Conservation (phyloP, 1,140 invertebrate genomes). For the Oedothorax gibbosus region DNA sequence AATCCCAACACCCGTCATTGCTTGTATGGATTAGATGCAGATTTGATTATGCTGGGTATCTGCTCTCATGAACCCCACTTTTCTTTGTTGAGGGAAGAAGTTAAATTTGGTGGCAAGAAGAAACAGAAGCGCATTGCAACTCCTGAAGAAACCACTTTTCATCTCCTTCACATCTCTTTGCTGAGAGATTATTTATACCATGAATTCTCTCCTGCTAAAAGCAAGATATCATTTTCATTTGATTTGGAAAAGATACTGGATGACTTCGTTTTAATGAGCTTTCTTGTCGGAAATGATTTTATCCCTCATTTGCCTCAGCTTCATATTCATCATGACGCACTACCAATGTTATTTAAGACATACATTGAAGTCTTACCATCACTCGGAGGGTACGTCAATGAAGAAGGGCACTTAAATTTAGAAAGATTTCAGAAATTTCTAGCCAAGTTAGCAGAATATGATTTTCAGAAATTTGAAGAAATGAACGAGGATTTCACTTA, state of each 20-base stretch:
- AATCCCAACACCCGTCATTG: constrained; percentile 92
- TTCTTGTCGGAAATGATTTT: constrained; percentile 98
- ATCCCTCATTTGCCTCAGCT: constrained; percentile 94
- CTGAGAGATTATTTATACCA: constrained; percentile 92
- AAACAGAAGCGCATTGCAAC: constrained; percentile 68
- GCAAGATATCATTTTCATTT: constrained; percentile 72
- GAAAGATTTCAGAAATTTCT: constrained; percentile 88
- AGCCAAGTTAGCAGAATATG: constrained; percentile 80
- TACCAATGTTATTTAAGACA: constrained; percentile 86
- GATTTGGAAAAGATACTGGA: constrained; percentile 85
- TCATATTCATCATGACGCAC: constrained; percentile 89
- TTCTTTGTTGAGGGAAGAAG: constrained; percentile 90
- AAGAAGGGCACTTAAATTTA: constrained; percentile 86
- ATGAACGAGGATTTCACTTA: constrained; percentile 87
- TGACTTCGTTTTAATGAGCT: constrained; percentile 91
- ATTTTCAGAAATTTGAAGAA: constrained; percentile 87
- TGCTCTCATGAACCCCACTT: constrained; percentile 96
- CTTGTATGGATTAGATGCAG: constrained; percentile 95
- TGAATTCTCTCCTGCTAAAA: constrained; percentile 86
- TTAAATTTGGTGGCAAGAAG: constrained; percentile 70
- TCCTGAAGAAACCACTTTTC: constrained; percentile 92
- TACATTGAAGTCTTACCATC: constrained; percentile 89
- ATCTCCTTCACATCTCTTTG: constrained; percentile 89
- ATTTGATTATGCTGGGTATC: constrained; percentile 94
- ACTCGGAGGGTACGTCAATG: constrained; percentile 93